Base-by-base conservation (phyloP, 2,888 invertebrate species). In the Aleiodes testaceus region DNA sequence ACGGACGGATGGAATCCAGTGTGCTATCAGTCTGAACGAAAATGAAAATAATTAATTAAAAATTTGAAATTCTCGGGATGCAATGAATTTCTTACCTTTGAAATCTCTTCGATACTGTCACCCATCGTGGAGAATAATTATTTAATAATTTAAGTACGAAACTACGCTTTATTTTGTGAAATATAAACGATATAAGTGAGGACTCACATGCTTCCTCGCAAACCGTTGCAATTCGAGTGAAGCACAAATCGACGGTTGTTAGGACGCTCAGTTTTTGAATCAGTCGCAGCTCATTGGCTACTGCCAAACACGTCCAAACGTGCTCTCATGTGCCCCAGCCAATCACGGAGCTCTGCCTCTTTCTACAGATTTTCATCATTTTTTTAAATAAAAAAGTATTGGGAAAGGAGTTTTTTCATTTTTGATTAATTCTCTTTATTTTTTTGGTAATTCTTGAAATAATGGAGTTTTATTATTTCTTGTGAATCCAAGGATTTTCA, bases 1-100 rank as follows among this genome's bases (percentile, higher is more conserved):
- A 78, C 1, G 80, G 76, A 47, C 75, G 59, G 14, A 82, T 79
- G 0, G 84, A 77, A 66, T 81, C 81, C 26, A 82, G 69, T 18
- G 80, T 80, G 52, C 74, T 68, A 0, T 83, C 78, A 81, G 81
- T 80, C 81, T 83, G 36, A 0, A 73, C 72, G 16, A 22, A 22
- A 4, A 16, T 20, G 11, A 20, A n/a, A n/a, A n/a, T 11, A 72
- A 26, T 70, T 26, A 30, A 61, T 20, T 0, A 53, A 1, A 22
- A 12, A 12, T 26, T 22, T n/a, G n/a, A n/a, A n/a, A n/a, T n/a
- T n/a, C n/a, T n/a, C n/a, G n/a, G n/a, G n/a, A n/a, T n/a, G n/a
- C n/a, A n/a, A n/a, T n/a, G n/a, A n/a, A n/a, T 45, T 44, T 14
- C 36, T 55, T 30, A 55, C 61, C 42, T 44, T 61, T 0, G 61